A percentile compares a stretch with the other conserved stretches of the same genome.
These are phyloP conservation scores for Cygnus olor DNA, from an alignment of 2,797 vertebrate species.

Conservation along the genomic window DNA sequence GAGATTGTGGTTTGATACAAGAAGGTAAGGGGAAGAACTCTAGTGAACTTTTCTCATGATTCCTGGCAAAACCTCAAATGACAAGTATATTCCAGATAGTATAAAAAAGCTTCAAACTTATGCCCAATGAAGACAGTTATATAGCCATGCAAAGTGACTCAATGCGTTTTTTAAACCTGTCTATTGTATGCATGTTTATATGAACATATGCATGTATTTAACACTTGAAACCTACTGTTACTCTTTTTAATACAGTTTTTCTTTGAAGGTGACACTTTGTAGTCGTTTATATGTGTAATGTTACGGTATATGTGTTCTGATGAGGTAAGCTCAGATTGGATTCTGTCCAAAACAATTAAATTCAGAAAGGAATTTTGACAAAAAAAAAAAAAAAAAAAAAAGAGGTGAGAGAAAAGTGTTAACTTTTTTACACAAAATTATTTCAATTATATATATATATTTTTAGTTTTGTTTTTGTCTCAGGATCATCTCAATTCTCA, in stretches of 20 bases:
- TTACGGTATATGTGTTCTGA: not conserved
- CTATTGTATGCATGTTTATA: not conserved
- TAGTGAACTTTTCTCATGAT: conserved; percentile 2
- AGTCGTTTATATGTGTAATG: not conserved
- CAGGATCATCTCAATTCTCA: not conserved
- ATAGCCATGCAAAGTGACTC: not conserved
- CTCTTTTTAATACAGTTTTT: not conserved
- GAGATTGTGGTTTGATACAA: not conserved
- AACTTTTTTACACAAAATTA: not conserved
- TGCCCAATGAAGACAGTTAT: not conserved
- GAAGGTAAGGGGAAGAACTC: not conserved
- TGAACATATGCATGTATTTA: not conserved
- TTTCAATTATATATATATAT: not conserved
- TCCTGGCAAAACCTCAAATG: conserved; percentile 26
- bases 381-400: not conserved
- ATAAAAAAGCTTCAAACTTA: conserved; percentile 55
- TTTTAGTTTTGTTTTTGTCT: not conserved
- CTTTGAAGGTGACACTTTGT: not conserved
- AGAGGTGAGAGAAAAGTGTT: not conserved
- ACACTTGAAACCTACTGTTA: not conserved
- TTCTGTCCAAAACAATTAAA: not conserved
- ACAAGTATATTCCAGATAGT: conserved; percentile 55
- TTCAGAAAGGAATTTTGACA: not conserved
- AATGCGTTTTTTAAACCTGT: not conserved
- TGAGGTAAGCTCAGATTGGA: not conserved